Percentiles rank a stretch among this genome's conserved stretches.
phyloP scores from a whole-genome alignment of 2,888 invertebrate species.

The Morpho helenor region DNA sequence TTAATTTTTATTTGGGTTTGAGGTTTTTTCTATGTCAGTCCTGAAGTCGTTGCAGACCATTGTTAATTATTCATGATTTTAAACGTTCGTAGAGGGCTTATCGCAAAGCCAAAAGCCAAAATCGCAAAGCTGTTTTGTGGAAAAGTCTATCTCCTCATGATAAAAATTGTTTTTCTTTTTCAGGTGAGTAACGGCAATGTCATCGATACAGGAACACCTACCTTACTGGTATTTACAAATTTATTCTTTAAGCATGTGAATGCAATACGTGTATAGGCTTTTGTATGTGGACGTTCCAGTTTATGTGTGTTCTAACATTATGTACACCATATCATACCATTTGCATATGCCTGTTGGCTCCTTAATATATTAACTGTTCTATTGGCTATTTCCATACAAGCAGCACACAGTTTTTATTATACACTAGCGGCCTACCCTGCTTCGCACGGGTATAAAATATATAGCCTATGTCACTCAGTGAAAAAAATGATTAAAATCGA shows the following conservation, averaged over 20 bases:
- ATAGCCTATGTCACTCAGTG: too few relatives aligned
- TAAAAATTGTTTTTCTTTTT: slow-evolving; percentile 37
- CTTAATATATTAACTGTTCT: background rate
- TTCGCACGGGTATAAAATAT: too few relatives aligned
- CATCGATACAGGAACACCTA: slow-evolving; percentile 77
- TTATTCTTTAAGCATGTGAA: slow-evolving; percentile 31
- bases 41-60: too few relatives aligned
- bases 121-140: too few relatives aligned
- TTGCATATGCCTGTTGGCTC: slow-evolving; percentile 2
- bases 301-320: slow-evolving; percentile 4
- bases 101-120: background rate
- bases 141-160: too few relatives aligned
- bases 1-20: too few relatives aligned
- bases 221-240: slow-evolving; percentile 70
- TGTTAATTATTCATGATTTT: too few relatives aligned
- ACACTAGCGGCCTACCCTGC: too few relatives aligned
- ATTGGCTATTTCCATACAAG: slow-evolving; percentile 1
- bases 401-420: background rate
- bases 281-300: slow-evolving; percentile 16
- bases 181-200: slow-evolving; percentile 80
- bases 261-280: slow-evolving; percentile 27
- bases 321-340: slow-evolving; percentile 4
- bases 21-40: too few relatives aligned
- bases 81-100: background rate
- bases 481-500: too few relatives aligned